These are phyloP conservation scores for Whitmania pigra DNA, from an alignment of 1,140 invertebrate genomes.

Conservation along the genomic window DNA sequence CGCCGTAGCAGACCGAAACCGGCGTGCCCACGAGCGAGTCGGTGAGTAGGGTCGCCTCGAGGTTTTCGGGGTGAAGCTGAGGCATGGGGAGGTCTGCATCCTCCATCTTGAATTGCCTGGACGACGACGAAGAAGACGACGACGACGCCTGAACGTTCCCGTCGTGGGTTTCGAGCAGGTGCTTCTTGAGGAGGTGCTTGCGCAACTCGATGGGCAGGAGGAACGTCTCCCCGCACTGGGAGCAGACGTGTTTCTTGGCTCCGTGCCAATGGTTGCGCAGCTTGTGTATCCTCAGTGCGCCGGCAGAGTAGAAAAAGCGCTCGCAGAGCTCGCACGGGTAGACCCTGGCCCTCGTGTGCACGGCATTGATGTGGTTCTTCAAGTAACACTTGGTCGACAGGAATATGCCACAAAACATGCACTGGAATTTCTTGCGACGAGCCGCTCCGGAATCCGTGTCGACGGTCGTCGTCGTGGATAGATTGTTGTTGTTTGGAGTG, in stretches of 20 bases:
- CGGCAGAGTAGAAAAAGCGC: conserved; percentile 23
- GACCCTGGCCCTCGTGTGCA: conserved; percentile 24
- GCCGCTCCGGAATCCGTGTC: background rate
- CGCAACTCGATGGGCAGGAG: conserved; percentile 25
- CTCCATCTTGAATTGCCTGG: conserved; percentile 15
- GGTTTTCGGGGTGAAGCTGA: conserved; percentile 15
- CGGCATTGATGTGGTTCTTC: conserved; percentile 25
- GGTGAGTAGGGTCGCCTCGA: background rate
- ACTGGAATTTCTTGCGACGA: conserved; percentile 23
- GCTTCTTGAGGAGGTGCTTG: conserved; percentile 24
- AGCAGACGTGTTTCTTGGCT: conserved; percentile 24
- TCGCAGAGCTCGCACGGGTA: conserved; percentile 25
- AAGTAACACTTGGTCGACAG: conserved; percentile 26
- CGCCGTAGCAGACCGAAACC: conserved; percentile 8
- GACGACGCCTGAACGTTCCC: background rate
- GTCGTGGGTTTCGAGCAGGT: background rate
- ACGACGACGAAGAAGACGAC: background rate
- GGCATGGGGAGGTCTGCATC: conserved; percentile 14
- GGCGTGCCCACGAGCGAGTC: conserved; percentile 3
- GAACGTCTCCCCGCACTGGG: conserved; percentile 22
- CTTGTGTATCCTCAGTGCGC: conserved; percentile 25
- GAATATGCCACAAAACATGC: conserved; percentile 26
- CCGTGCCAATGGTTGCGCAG: conserved; percentile 25
- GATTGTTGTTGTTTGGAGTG: background rate
- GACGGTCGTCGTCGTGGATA: conserved; percentile 3